Evolutionary conservation across 2,113 vertebrate genomes (phyloP).

Genomic region (Proterorhinus semilunaris): DNA sequence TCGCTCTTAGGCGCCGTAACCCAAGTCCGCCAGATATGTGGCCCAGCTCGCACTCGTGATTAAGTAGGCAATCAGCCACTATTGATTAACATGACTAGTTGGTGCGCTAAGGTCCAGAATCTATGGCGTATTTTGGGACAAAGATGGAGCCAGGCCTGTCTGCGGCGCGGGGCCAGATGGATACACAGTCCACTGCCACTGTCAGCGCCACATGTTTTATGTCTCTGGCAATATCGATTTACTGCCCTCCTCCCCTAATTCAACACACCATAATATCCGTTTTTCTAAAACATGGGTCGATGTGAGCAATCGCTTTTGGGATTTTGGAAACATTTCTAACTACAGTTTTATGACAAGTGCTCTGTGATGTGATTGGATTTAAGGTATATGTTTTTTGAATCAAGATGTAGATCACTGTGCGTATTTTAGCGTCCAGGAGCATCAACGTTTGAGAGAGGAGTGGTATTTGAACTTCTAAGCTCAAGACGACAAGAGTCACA

Average conservation of each 20-base stretch:
- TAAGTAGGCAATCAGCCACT: constrained; percentile 73
- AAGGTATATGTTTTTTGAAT: too few relatives aligned
- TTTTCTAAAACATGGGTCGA: constrained; percentile 55
- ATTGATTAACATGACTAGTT: constrained; percentile 78
- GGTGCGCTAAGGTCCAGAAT: constrained; percentile 52
- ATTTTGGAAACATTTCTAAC: constrained; percentile 13
- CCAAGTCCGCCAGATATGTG: constrained; percentile 59
- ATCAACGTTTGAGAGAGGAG: too few relatives aligned
- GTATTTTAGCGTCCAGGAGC: too few relatives aligned
- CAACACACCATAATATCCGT: constrained; percentile 56
- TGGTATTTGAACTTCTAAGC: too few relatives aligned
- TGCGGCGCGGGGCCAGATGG: constrained; percentile 56
- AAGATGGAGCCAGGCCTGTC: constrained; percentile 64
- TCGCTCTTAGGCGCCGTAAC: constrained; percentile 48
- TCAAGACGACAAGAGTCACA: too few relatives aligned
- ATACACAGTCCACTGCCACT: constrained; percentile 59
- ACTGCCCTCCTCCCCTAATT: constrained; percentile 61
- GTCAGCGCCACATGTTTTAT: constrained; percentile 70
- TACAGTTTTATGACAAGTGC: too few relatives aligned
- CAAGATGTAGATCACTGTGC: too few relatives aligned
- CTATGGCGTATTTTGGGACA: constrained; percentile 52
- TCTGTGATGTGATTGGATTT: too few relatives aligned
- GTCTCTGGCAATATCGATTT: constrained; percentile 74
- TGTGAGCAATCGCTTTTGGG: constrained; percentile 53
- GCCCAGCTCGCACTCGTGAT: constrained; percentile 63